A percentile compares a stretch with the other conserved stretches of the same genome.
Conservation (phyloP, 2,113 vertebrate genomes). For the Oreamnos americanus region DNA sequence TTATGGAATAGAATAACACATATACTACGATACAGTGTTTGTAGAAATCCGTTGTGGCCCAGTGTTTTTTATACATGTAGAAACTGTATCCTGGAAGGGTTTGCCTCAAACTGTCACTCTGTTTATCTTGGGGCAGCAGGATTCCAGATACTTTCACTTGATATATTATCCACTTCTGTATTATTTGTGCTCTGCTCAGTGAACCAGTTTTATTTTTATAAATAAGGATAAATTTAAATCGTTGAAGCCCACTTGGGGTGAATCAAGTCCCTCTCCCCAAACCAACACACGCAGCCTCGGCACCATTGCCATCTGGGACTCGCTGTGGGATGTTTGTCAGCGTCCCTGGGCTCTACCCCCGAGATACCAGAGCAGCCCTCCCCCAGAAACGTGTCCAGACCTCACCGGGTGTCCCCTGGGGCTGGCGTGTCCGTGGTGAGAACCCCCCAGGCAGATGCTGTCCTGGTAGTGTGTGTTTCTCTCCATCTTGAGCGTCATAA, state of each 20-base stretch:
- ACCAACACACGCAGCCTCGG: accelerated
- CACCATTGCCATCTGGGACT: accelerated
- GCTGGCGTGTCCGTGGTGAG: neutral
- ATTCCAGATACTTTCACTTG: neutral
- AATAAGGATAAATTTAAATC: neutral
- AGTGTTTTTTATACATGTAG: neutral
- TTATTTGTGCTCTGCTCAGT: neutral
- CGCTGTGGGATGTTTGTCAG: accelerated
- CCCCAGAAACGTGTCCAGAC: neutral
- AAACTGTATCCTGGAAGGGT: neutral
- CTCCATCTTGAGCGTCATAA: accelerated
- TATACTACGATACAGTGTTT: neutral
- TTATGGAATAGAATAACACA: neutral
- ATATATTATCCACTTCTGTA: neutral
- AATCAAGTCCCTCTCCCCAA: neutral
- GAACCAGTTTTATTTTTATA: neutral
- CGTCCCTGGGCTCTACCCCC: accelerated
- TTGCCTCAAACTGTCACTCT: neutral
- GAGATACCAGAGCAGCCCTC: too few relatives aligned
- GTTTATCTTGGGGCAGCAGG: neutral
- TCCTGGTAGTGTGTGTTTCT: accelerated
- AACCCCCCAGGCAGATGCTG: neutral
- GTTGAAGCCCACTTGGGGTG: neutral
- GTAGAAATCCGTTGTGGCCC: neutral
- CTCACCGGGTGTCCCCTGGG: accelerated